phyloP scores from a whole-genome alignment of 2,113 vertebrate genomes.

The Sceloporus undulatus region DNA sequence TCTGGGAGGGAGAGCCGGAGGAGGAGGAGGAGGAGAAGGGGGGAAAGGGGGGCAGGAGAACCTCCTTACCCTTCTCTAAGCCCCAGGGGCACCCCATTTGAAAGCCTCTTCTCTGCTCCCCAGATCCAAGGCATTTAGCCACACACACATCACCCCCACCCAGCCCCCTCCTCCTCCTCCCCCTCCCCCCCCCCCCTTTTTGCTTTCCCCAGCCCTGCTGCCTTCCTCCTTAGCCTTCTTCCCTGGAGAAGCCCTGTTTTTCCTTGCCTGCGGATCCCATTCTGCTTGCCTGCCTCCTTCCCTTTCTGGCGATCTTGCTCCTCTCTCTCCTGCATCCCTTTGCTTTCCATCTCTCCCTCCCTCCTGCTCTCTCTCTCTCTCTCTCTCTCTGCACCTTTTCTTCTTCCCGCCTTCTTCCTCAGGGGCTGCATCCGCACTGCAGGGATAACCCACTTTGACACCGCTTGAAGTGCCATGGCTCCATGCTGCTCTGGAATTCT shows the following conservation, averaged over 20 bases:
- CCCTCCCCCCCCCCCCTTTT: rapidly evolving
- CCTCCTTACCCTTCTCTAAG: no score
- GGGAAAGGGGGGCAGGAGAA: no score
- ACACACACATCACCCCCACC: no score
- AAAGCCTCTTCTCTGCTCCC: no score
- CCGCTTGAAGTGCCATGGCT: background rate
- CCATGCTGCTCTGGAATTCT: no score
- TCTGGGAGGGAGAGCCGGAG: background rate
- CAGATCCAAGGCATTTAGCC: background rate
- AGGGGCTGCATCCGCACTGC: background rate
- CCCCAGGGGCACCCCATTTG: no score
- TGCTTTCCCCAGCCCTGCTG: background rate
- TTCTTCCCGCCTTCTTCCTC: rapidly evolving
- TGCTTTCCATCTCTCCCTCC: no score
- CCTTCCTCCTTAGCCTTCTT: no score
- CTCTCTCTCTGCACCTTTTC: background rate
- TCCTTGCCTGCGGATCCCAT: no score
- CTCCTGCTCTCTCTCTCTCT: no score
- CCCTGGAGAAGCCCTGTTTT: no score
- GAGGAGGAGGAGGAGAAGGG: background rate
- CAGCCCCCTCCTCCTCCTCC: background rate
- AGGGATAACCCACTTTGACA: background rate
- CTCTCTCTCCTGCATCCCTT: background rate
- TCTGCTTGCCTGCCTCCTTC: background rate
- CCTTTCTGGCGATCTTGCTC: no score